Conservation (phyloP, 2,797 vertebrate species). For the Pelochelys cantorii region DNA sequence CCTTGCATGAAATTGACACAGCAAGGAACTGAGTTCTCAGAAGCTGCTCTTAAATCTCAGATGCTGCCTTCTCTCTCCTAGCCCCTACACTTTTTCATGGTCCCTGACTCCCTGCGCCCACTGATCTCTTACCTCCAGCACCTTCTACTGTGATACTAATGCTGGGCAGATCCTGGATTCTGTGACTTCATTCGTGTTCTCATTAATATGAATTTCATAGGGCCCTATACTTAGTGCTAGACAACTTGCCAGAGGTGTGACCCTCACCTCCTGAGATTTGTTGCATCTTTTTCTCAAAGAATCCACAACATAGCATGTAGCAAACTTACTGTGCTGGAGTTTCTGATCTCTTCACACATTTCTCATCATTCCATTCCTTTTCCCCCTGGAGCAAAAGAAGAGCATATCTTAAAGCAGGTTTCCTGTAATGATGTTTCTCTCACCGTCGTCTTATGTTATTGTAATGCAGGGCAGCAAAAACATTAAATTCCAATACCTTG, state of each 20-base stretch:
- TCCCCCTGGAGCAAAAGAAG: too few species aligned
- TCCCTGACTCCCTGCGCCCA: background rate
- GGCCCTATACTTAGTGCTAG: too few species aligned
- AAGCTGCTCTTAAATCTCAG: background rate
- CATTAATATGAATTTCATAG: background rate
- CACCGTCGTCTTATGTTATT: too few species aligned
- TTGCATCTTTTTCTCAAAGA: too few species aligned
- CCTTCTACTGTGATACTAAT: background rate
- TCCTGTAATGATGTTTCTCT: background rate
- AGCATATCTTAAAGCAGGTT: background rate
- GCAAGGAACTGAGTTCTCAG: background rate
- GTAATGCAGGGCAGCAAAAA: too few species aligned
- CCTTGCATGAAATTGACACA: background rate
- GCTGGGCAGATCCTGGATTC: background rate
- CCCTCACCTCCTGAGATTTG: too few species aligned
- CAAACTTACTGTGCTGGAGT: too few species aligned
- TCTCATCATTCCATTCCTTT: background rate
- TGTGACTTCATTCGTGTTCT: background rate
- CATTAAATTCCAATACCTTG: background rate
- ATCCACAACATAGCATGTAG: too few species aligned
- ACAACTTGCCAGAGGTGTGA: too few species aligned
- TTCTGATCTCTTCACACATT: background rate
- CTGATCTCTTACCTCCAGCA: background rate
- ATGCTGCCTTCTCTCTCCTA: background rate
- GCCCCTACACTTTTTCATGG: background rate